Conservation (phyloP, 23 tunicate species). For the Ciona savignyi region DNA sequence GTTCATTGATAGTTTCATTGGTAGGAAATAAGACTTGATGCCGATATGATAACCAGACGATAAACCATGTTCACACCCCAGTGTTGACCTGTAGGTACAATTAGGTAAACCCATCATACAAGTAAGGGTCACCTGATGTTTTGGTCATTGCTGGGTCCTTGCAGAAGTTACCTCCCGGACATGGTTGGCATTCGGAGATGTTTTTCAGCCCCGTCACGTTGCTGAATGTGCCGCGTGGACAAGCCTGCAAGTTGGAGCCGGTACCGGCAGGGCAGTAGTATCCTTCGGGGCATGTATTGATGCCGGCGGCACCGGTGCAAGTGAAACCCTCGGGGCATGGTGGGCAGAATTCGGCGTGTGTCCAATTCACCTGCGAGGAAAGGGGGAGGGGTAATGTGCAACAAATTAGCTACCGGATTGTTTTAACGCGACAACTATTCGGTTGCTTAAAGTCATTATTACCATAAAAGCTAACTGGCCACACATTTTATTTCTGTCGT, state of each 20-base stretch:
- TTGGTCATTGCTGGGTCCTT: constrained; percentile 20
- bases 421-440: too few species aligned
- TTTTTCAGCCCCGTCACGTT: constrained; percentile 35
- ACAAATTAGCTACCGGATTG: too few species aligned
- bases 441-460: too few species aligned
- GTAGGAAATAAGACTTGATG: too few species aligned
- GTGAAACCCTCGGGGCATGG: constrained; percentile 74
- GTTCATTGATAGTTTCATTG: too few species aligned
- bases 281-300: constrained; percentile 52
- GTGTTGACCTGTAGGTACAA: too few species aligned
- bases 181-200: constrained; percentile 58
- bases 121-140: constrained; percentile 26
- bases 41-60: too few species aligned
- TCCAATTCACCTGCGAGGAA: not conserved
- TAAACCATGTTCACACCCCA: too few species aligned
- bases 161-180: constrained; percentile 61
- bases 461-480: too few species aligned
- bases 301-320: constrained; percentile 41
- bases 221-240: constrained; percentile 83
- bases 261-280: constrained; percentile 83
- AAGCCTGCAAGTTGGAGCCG: constrained; percentile 27
- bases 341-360: constrained; percentile 32
- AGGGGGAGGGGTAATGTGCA: too few species aligned
- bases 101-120: too few species aligned
- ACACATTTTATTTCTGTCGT: too few species aligned